Conservation (phyloP, 2,888 invertebrate genomes). For the Drosophila colorata region DNA sequence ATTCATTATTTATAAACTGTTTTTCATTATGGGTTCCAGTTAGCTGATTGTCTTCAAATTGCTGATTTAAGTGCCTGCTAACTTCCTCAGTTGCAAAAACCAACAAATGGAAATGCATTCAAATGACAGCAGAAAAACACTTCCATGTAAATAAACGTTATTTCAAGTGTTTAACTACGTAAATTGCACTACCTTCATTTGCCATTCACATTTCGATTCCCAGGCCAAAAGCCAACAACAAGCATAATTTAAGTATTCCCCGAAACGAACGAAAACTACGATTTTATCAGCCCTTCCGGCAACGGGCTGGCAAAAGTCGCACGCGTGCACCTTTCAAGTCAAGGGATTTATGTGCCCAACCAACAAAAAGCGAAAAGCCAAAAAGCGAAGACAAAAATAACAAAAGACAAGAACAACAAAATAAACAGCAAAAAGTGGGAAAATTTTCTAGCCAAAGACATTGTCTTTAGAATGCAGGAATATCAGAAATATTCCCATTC, state of each 20-base stretch:
- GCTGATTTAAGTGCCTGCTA: neutral
- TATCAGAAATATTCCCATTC: conserved; percentile 10
- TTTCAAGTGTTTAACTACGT: conserved; percentile 47
- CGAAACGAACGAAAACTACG: conserved; percentile 60
- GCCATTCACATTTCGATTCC: conserved; percentile 34
- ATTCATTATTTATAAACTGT: neutral
- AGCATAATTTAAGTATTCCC: conserved; percentile 58
- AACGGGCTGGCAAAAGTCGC: conserved; percentile 59
- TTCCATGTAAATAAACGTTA: conserved; percentile 34
- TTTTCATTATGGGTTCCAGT: neutral
- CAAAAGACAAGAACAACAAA: neutral
- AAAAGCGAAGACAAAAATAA: neutral
- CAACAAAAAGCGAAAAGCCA: conserved; percentile 9
- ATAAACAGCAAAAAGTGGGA: neutral
- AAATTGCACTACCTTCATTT: conserved; percentile 63
- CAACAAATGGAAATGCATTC: conserved; percentile 25
- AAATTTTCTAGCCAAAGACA: conserved; percentile 14
- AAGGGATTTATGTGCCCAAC: conserved; percentile 55
- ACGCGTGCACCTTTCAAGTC: conserved; percentile 47
- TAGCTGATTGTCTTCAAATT: neutral
- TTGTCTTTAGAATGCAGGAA: conserved; percentile 20
- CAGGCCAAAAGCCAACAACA: conserved; percentile 16
- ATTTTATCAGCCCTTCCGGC: conserved; percentile 67
- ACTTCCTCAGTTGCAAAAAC: neutral
- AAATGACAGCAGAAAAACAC: conserved; percentile 29